Conservation (phyloP, 2,888 invertebrate species). For the Junonia oenone region DNA sequence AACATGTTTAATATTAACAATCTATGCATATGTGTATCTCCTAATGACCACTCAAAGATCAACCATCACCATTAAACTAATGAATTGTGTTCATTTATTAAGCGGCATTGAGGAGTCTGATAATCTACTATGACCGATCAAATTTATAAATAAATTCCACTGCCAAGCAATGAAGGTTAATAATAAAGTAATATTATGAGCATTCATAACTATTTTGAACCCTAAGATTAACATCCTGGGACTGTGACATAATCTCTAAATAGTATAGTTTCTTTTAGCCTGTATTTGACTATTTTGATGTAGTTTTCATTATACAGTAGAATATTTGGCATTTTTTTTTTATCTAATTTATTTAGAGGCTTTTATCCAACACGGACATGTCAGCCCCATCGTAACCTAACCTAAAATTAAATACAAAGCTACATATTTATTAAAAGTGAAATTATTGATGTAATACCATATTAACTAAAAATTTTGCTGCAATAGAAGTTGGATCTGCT, state of each 20-base stretch:
- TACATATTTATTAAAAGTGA: too few relatives aligned
- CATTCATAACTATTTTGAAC: not conserved
- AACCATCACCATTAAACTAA: not conserved
- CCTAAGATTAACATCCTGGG: not conserved
- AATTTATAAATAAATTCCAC: not conserved
- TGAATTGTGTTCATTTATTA: not conserved
- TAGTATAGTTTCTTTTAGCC: too few relatives aligned
- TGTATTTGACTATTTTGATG: too few relatives aligned
- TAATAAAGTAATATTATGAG: not conserved
- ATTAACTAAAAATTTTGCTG: too few relatives aligned
- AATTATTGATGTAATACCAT: too few relatives aligned
- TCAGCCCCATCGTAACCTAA: too few relatives aligned
- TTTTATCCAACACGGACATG: too few relatives aligned
- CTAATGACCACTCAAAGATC: not conserved
- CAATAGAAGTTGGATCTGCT: too few relatives aligned
- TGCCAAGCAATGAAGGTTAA: not conserved
- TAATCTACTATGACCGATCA: not conserved
- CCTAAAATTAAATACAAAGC: too few relatives aligned
- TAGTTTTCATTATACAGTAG: too few relatives aligned
- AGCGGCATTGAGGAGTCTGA: not conserved
- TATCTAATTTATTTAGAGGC: too few relatives aligned
- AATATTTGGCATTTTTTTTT: too few relatives aligned
- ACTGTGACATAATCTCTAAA: not conserved
- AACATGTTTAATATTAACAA: not conserved
- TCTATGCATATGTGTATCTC: not conserved